Evolutionary conservation across 92 coral and sea anemone species (phyloP).

Genomic region (Bergia puertoricense): DNA sequence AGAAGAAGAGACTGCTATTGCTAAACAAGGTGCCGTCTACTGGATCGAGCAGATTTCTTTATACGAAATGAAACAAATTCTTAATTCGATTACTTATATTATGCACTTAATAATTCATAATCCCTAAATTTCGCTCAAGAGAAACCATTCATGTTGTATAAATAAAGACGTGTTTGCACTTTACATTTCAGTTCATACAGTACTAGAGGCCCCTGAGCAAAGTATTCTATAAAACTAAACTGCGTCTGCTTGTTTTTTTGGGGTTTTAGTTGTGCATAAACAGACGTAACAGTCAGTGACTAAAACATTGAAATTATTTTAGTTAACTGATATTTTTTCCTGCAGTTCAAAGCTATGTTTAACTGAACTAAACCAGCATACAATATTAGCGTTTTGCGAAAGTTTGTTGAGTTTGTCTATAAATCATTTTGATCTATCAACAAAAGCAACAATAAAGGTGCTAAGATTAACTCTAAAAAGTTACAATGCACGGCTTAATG

Average conservation of each 20-base stretch:
- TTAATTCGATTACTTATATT: too few relatives aligned
- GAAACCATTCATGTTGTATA: too few relatives aligned
- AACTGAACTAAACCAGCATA: neutral
- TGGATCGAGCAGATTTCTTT: too few relatives aligned
- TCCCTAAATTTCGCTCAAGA: too few relatives aligned
- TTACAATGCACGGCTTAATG: neutral
- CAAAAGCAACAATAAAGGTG: constrained; percentile 10
- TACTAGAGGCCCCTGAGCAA: neutral
- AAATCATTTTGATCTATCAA: neutral
- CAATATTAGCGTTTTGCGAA: neutral
- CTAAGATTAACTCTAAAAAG: neutral
- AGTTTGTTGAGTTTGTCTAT: neutral
- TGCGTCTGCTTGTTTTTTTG: neutral
- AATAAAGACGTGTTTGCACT: neutral
- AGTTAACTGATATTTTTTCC: too few relatives aligned
- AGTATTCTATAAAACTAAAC: neutral
- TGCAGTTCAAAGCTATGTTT: neutral
- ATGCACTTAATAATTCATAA: neutral
- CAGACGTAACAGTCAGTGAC: too few relatives aligned
- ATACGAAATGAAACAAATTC: too few relatives aligned
- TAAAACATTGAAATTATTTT: too few relatives aligned
- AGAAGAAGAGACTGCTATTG: too few relatives aligned
- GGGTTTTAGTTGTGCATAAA: too few relatives aligned
- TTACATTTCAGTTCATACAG: too few relatives aligned
- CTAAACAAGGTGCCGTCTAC: too few relatives aligned